A percentile compares a stretch with the other conserved stretches of the same genome.
phyloP scores from a whole-genome alignment of 2,113 vertebrate genomes.

The Neodon shergylaensis region DNA sequence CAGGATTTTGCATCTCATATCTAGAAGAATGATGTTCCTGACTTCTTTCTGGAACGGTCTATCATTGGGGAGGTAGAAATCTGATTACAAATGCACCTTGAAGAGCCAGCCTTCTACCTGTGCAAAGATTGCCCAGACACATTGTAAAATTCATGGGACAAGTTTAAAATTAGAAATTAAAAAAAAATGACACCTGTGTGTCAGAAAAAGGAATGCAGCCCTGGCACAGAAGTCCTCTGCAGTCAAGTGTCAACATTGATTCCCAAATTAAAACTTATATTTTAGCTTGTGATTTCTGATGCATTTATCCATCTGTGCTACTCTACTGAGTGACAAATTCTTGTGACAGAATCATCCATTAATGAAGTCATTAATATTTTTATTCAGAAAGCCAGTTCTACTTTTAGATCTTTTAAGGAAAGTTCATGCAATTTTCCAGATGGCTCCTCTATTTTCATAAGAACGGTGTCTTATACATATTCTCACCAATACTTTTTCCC shows the following conservation, averaged over 20 bases:
- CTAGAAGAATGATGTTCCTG: neutral
- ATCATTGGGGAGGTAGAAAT: neutral
- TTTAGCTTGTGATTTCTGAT: neutral
- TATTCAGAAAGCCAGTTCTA: neutral
- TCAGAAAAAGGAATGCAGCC: neutral
- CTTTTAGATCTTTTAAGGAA: neutral
- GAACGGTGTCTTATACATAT: neutral
- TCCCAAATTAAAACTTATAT: neutral
- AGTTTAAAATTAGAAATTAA: neutral
- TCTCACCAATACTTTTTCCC: neutral
- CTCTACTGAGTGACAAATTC: neutral
- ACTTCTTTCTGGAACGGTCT: neutral
- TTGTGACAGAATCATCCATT: neutral
- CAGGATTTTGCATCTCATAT: neutral
- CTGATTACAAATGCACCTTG: neutral
- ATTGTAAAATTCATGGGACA: neutral
- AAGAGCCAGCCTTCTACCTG: neutral
- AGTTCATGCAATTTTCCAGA: neutral
- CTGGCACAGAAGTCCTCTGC: neutral
- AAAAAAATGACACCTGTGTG: neutral
- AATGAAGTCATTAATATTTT: neutral
- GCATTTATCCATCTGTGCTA: neutral
- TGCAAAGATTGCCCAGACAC: neutral
- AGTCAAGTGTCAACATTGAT: neutral
- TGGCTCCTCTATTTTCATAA: neutral